These are phyloP conservation scores for Xestia ashworthii DNA, from an alignment of 2,888 invertebrate species.

Conservation along the genomic window DNA sequence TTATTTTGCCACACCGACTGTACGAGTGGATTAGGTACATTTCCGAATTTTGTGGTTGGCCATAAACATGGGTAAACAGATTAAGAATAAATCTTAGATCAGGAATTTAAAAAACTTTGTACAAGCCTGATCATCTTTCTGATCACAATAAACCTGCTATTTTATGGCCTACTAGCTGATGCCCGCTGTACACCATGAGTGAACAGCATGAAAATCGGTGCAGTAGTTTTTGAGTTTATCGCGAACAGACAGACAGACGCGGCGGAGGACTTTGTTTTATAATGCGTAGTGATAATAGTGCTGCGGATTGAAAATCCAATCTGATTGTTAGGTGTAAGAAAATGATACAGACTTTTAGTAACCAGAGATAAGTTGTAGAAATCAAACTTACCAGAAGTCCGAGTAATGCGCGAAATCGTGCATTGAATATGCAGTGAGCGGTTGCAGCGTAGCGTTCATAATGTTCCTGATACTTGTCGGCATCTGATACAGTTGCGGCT, in stretches of 20 bases:
- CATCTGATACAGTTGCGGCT: conserved; percentile 76
- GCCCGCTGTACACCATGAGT: too few relatives aligned
- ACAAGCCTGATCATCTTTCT: not conserved
- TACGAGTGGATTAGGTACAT: not conserved
- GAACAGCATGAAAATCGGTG: too few relatives aligned
- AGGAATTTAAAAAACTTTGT: conserved; percentile 4
- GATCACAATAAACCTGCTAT: not conserved
- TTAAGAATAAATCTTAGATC: not conserved
- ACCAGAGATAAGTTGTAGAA: not conserved
- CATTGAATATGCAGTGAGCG: conserved; percentile 55
- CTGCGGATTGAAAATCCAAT: not conserved
- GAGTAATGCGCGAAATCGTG: conserved; percentile 75
- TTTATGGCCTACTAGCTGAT: not conserved
- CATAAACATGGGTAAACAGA: not conserved
- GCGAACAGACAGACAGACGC: too few relatives aligned
- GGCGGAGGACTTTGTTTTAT: too few relatives aligned
- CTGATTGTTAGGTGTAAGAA: not conserved
- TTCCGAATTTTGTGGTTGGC: not conserved
- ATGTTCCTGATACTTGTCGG: conserved; percentile 69
- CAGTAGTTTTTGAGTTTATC: too few relatives aligned
- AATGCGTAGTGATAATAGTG: too few relatives aligned
- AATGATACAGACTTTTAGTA: not conserved
- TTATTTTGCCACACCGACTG: too few relatives aligned
- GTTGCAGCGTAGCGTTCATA: conserved; percentile 56
- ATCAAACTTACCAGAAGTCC: conserved; percentile 54